Base-by-base conservation (phyloP, 92 coral and sea anemone genomes). In the Isaurus tuberculatus region DNA sequence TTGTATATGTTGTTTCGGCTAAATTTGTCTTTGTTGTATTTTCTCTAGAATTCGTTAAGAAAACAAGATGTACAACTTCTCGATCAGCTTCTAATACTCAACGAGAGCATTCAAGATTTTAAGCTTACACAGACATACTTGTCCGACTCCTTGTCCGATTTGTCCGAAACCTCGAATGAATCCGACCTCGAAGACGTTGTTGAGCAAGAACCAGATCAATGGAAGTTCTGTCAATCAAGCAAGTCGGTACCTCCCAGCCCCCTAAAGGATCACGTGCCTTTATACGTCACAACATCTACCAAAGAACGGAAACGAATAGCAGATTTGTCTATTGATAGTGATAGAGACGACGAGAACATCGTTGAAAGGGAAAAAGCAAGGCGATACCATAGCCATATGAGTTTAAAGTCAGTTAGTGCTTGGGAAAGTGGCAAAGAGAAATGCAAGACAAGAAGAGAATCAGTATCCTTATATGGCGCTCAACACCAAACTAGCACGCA, bases 61-160 rank as follows among this genome's bases (percentile, higher is more conserved):
- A 84, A 89, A 70, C 97, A 93, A 77, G 97, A 93, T 84, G 86
- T 91, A 71, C 92, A 89, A 23, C 70, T 93, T 17, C 72, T 93
- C 67, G 88, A 86, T 43, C 97, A 93, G 42, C 91, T 93, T 13
- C 87, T 93, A 16, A 89, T 87, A 1, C 91, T 93, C 32, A 89
- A 93, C 87, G 87, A 93, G 70, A 93, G 94, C 65, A 93, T 93
- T 60, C 97, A 89, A 40, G 92, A 93, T 8, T 86, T 93, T 88
- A 93, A 91, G 81, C 80, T 85, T 23, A 65, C 89, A 30, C 92
- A 90, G 72, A 79, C 83, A 19, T 28, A 79, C 31, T 57, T 67
- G 10, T 78, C 80, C 43, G 83, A 72, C 17, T 87, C 91, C 29
- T 49, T 81, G 53, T 84, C 89, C 22, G 90, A 91, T 85, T 83